Evolutionary conservation across 1,140 invertebrate species (phyloP), one percentile per base, ranked within the genome.

Genomic region (Scaptodrosophila lebanonensis): DNA sequence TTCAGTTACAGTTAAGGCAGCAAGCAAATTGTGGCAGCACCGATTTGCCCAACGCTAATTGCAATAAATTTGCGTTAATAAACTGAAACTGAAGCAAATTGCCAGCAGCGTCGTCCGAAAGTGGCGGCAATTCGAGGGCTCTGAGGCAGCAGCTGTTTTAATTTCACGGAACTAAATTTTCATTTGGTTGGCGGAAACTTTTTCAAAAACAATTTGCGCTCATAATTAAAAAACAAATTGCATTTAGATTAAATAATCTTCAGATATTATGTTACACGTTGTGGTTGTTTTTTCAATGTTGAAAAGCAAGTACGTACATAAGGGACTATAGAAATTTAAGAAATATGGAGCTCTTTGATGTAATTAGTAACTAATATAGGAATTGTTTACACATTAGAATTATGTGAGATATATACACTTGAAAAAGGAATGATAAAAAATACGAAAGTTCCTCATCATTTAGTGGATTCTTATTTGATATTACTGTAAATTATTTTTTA

Each of bases 31-130:
- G n/a, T n/a, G n/a, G n/a, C n/a, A n/a, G n/a, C n/a, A n/a, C n/a
- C n/a, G n/a, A n/a, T 50, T 63, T 68, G 33, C 16, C 45, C 45
- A 16, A 15, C 52, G 45, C 61, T 75, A 79, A 79, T 79, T 79
- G 75, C 44, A 63, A 82, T 73, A 70, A 69, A 79, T 79, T 79
- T 75, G 53, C 73, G 73, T 70, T 69, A 66, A 82, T 82, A 75
- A 75, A 62, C 57, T 59, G 53, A 62, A 64, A 65, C 50, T 48
- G 50, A 69, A 59, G 65, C 54, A 59, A 62, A 61, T 52, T 79
- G 59, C 64, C 68, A 77, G 62, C 39, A 54, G 66, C 57, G 29
- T 35, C 61, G 45, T 48, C 45, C 66, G 63, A 63, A 44, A 66
- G 29, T 38, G 39, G 32, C 43, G 27, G 22, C 16, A 32, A 3